Evolutionary conservation across 2,113 vertebrate genomes (phyloP).

Genomic region (Semnornis frantzii): DNA sequence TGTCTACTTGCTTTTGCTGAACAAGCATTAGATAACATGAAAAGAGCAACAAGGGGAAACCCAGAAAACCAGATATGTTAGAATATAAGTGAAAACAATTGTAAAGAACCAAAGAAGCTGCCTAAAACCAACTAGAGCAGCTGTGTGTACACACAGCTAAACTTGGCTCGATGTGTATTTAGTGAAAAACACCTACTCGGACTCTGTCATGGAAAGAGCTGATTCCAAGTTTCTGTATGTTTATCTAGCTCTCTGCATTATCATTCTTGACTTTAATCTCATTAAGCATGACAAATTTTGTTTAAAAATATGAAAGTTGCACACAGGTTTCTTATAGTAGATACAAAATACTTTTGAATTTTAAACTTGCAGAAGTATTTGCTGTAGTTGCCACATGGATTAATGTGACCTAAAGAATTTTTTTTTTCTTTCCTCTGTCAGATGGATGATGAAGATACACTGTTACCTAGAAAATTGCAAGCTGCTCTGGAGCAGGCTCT

Average conservation of each 20-base stretch:
- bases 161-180: neutral
- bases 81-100: neutral
- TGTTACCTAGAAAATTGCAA: conserved; percentile 96
- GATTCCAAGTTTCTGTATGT: neutral
- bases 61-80: neutral
- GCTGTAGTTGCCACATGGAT: neutral
- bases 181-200: neutral
- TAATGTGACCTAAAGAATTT: neutral
- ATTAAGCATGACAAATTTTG: neutral
- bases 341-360: neutral
- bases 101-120: neutral
- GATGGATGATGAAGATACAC: conserved; percentile 98
- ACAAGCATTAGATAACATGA: neutral
- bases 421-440: conserved; percentile 44
- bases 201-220: neutral
- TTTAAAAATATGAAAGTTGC: neutral
- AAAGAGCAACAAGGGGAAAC: neutral
- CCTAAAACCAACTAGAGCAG: neutral
- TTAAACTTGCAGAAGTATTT: neutral
- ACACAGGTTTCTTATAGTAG: neutral
- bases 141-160: neutral
- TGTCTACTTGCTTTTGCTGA: neutral
- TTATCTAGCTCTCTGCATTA: neutral
- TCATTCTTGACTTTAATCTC: neutral
- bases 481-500: conserved; percentile 96